These are phyloP conservation scores for Bombyx huttoni DNA, from an alignment of 2,888 invertebrate genomes.

Conservation along the genomic window DNA sequence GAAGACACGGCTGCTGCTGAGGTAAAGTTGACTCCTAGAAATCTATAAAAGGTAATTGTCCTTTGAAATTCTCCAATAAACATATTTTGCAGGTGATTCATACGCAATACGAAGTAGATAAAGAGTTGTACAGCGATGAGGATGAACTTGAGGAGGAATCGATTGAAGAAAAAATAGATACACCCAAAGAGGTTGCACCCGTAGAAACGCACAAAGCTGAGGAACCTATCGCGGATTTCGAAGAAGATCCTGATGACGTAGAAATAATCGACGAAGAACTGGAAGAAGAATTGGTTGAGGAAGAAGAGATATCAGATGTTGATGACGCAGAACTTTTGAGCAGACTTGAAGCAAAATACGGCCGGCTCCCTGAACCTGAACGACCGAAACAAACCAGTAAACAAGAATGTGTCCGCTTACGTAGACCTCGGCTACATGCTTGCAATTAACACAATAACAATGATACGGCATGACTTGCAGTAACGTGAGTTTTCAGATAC, in stretches of 20 bases:
- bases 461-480: slow-evolving; percentile 48
- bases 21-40: slow-evolving; percentile 15
- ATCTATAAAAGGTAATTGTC: neutral
- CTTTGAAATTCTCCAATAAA: neutral
- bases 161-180: slow-evolving; percentile 30
- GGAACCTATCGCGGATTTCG: slow-evolving; percentile 23
- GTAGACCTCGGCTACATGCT: slow-evolving; percentile 9
- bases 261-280: slow-evolving; percentile 64
- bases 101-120: slow-evolving; percentile 21
- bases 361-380: slow-evolving; percentile 74
- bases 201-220: slow-evolving; percentile 11
- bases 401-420: slow-evolving; percentile 14
- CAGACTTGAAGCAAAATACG: slow-evolving; percentile 81
- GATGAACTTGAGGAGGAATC: slow-evolving; percentile 41
- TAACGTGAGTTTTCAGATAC: slow-evolving; percentile 35
- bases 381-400: slow-evolving; percentile 65
- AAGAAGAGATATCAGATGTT: slow-evolving; percentile 72
- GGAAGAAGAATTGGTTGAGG: slow-evolving; percentile 58
- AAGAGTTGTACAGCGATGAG: slow-evolving; percentile 51
- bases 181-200: slow-evolving; percentile 23
- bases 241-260: slow-evolving; percentile 52
- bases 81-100: slow-evolving; percentile 20
- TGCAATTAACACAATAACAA: slow-evolving; percentile 35
- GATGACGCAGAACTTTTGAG: slow-evolving; percentile 80
- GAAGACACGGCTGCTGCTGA: slow-evolving; percentile 14